A percentile compares a stretch with the other conserved stretches of the same genome.
phyloP scores from a whole-genome alignment of 2,113 vertebrate species.

The Sterrhoptilus dennistouni region DNA sequence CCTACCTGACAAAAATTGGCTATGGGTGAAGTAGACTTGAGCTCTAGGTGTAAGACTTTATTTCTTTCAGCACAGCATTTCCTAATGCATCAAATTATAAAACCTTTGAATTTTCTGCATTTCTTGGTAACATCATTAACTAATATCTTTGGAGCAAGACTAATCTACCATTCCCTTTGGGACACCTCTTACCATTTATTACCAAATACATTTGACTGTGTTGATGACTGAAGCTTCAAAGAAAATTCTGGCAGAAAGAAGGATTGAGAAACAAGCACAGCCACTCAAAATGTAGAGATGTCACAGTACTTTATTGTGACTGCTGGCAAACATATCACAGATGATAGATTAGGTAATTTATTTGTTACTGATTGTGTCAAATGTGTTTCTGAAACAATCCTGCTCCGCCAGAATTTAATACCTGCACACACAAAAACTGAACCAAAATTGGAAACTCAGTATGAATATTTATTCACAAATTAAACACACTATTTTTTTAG shows the following conservation, averaged over 20 bases:
- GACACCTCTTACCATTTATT: neutral
- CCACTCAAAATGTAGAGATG: neutral
- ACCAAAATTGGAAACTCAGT: neutral
- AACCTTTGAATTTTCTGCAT: neutral
- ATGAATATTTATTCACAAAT: neutral
- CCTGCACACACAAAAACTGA: neutral
- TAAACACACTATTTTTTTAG: neutral
- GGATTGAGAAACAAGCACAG: neutral
- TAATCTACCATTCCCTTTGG: neutral
- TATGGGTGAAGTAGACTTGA: neutral
- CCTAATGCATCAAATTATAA: neutral
- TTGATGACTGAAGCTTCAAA: neutral
- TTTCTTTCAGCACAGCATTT: neutral
- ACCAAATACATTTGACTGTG: neutral
- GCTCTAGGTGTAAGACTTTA: neutral
- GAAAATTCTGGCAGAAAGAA: neutral
- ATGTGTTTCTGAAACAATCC: neutral
- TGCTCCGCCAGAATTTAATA: neutral
- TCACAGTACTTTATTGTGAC: neutral
- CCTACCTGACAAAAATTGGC: neutral
- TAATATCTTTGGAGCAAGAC: neutral
- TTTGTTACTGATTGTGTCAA: neutral
- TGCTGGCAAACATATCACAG: neutral
- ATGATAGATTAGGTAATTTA: neutral
- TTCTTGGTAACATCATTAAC: neutral